Base-by-base conservation (phyloP, 2,113 vertebrate species). In the Agapornis roseicollis region DNA sequence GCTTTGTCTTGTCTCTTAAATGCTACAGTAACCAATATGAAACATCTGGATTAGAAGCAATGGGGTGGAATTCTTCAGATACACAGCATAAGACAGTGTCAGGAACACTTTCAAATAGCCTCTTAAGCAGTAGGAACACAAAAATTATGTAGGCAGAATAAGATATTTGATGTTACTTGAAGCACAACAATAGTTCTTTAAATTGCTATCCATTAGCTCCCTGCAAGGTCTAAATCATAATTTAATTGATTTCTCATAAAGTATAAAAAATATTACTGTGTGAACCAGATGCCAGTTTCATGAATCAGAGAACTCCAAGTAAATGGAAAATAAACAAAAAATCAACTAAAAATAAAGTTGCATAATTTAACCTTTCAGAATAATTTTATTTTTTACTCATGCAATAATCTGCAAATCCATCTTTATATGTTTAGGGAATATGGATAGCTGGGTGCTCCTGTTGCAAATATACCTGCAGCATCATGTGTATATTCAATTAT, bases 161-260 rank as follows among this genome's bases (percentile, higher is more conserved):
- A 91, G 35, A 89, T 71, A 80, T 41, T 93, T 90, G 20, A 44
- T 77, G 33, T 69, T 89, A 69, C 33, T 93, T 96, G 63, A 97
- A 93, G 61, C 18, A 84, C 58, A 88, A 56, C 7, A 85, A 49
- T 64, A 31, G 44, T 46, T 80, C 27, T 72, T 96, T 93, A 90
- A 95, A 94, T 90, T 94, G 56, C 47, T 66, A 84, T 91, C 81
- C 70, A 92, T 97, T 96, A 96, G 70, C 76, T 90, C 86, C 94
- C 88, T 88, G 66, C 70, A 61, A 96, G 73, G 72, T 73, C 69
- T 85, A 92, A 74, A 89, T 94, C 37, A 80, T 77, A 69, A 53
- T 85, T 94, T 94, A 96, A 95, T 94, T 70, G 58, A 92, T 72
- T 68, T 69, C 42, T 87, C 74, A 49, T 89, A 92, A 58, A 87